These are phyloP conservation scores for Panzeria rudis DNA, from an alignment of 2,888 invertebrate genomes.

Conservation along the genomic window DNA sequence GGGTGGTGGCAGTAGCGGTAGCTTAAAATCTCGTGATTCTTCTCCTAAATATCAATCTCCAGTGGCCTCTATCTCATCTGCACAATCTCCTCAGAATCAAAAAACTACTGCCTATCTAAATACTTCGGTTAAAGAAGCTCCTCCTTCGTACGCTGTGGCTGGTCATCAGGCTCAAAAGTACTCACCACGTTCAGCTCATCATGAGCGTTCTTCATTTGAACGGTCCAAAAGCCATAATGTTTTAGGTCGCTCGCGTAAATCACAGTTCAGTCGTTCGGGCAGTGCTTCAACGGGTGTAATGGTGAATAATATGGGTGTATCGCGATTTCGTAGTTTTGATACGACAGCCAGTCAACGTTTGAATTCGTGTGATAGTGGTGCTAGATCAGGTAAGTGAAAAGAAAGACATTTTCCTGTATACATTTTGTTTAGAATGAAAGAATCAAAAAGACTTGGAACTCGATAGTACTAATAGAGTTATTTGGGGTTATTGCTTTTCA, in stretches of 20 bases:
- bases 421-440: too few relatives aligned
- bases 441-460: too few relatives aligned
- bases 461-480: too few relatives aligned
- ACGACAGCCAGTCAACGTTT: conserved; percentile 84
- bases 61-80: conserved; percentile 74
- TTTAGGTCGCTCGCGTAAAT: conserved; percentile 84
- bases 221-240: conserved; percentile 80
- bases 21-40: conserved; percentile 81
- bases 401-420: too few relatives aligned
- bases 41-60: conserved; percentile 81
- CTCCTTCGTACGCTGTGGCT: conserved; percentile 79
- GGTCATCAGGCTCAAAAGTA: conserved; percentile 69
- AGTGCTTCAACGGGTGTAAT: conserved; percentile 68
- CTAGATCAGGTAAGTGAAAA: conserved; percentile 81
- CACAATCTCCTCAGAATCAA: conserved; percentile 70
- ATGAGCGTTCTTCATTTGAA: conserved; percentile 78
- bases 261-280: conserved; percentile 84
- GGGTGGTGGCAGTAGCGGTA: conserved; percentile 76
- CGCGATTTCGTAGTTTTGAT: conserved; percentile 87
- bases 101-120: conserved; percentile 81
- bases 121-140: conserved; percentile 81
- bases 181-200: conserved; percentile 78
- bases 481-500: too few relatives aligned
- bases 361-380: conserved; percentile 84
- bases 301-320: conserved; percentile 82